phyloP scores from a whole-genome alignment of 37 sponge, comb jelly and placozoan species.

The Chondrilla cf. caribensis region DNA sequence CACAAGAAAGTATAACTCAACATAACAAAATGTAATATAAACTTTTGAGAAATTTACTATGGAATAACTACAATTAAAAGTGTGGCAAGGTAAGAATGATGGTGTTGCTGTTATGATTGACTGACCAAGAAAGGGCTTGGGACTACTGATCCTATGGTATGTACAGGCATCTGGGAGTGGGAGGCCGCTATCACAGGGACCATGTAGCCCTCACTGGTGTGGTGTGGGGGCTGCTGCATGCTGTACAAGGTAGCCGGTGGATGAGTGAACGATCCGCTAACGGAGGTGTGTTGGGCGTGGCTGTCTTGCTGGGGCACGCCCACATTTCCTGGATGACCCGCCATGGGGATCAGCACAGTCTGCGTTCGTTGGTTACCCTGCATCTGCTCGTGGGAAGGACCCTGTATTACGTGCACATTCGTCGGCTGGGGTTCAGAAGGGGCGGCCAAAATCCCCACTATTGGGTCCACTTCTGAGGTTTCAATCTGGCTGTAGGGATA shows the following conservation, averaged over 20 bases:
- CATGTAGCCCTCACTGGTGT: conserved; percentile 8
- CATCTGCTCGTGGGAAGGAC: conserved; percentile 12
- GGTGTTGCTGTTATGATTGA: no score
- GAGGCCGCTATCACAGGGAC: conserved; percentile 12
- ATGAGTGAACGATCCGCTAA: not conserved
- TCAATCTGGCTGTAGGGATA: not conserved
- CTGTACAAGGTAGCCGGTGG: not conserved
- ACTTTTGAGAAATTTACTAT: no score
- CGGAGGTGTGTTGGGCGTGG: not conserved
- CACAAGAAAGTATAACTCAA: no score
- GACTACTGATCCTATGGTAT: no score
- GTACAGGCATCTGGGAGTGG: not conserved
- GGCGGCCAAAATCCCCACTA: conserved; percentile 12
- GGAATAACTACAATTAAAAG: no score
- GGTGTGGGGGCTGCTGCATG: not conserved
- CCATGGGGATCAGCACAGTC: not conserved
- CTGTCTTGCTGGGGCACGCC: not conserved
- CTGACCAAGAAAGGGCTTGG: no score
- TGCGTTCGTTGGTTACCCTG: not conserved
- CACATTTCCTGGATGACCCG: not conserved
- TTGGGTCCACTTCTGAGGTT: not conserved
- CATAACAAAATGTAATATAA: no score
- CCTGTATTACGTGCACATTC: not conserved
- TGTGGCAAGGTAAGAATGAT: no score
- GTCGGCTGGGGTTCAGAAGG: not conserved